These are phyloP conservation scores for Eudasyphora cyanicolor DNA, from an alignment of 2,888 invertebrate species.

Conservation along the genomic window DNA sequence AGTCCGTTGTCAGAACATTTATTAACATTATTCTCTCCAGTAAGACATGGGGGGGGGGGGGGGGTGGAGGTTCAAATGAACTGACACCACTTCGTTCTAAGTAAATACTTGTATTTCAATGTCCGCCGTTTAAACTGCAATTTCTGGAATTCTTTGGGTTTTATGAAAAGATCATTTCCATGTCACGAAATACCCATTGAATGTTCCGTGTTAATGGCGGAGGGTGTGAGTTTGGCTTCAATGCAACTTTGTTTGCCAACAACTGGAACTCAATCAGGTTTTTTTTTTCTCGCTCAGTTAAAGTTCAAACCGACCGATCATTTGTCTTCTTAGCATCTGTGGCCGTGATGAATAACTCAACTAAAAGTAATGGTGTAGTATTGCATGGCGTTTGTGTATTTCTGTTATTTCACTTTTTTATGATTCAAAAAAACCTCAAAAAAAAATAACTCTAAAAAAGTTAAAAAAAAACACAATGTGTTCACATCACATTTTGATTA, in stretches of 20 bases:
- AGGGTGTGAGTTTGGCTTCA: background rate
- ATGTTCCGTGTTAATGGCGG: background rate
- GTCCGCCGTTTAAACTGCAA: too few species aligned
- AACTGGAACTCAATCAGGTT: slow-evolving; percentile 34
- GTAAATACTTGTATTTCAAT: too few species aligned
- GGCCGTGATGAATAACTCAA: slow-evolving; percentile 20
- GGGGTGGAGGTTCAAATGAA: too few species aligned
- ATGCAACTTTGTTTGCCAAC: slow-evolving; percentile 9
- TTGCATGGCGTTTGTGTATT: background rate
- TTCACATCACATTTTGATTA: slow-evolving; percentile 22
- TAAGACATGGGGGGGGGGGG: too few species aligned
- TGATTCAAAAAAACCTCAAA: background rate
- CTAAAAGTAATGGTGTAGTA: background rate
- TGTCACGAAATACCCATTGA: background rate
- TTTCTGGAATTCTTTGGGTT: too few species aligned
- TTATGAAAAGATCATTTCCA: slow-evolving; percentile 2
- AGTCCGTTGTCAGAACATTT: too few species aligned
- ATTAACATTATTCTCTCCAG: too few species aligned
- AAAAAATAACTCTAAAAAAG: background rate
- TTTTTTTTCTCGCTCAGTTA: too few species aligned
- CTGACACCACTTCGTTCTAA: too few species aligned
- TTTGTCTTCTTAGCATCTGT: background rate
- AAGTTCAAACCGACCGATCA: slow-evolving; percentile 31
- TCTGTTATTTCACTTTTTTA: background rate
- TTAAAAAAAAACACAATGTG: background rate